Conservation (phyloP, 2,888 invertebrate species). For the Argyresthia albistria region DNA sequence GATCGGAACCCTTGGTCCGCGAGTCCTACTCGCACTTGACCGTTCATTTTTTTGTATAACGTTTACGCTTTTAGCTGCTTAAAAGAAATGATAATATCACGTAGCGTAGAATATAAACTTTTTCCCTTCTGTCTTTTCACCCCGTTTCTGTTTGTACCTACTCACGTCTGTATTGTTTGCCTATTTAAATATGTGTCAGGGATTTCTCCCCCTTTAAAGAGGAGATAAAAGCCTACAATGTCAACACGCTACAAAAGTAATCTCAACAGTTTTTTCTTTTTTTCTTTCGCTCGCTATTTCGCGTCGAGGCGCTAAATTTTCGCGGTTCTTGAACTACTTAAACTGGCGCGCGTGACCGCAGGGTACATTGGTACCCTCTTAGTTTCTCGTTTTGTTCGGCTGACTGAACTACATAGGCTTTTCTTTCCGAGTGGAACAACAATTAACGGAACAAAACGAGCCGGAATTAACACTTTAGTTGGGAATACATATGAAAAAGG, state of each 20-base stretch:
- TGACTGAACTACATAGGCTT: not conserved
- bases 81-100: too few species aligned
- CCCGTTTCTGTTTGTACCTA: not conserved
- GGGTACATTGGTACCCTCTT: not conserved
- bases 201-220: constrained; percentile 58
- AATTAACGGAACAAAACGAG: too few species aligned
- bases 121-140: not conserved
- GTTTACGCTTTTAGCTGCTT: too few species aligned
- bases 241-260: constrained; percentile 64
- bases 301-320: constrained; percentile 17
- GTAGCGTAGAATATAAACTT: too few species aligned
- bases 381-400: not conserved
- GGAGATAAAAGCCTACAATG: constrained; percentile 67
- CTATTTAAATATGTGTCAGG: constrained; percentile 68
- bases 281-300: constrained; percentile 24
- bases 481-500: too few species aligned
- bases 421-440: too few species aligned
- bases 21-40: too few species aligned
- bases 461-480: too few species aligned
- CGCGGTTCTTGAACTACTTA: constrained; percentile 12
- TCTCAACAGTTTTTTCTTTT: constrained; percentile 47
- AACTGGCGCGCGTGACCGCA: not conserved
- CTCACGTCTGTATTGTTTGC: constrained; percentile 41
- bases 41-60: too few species aligned
- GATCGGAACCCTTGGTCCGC: too few species aligned